Evolutionary conservation across 1,140 invertebrate genomes (phyloP), one percentile per base, ranked within the genome.

Genomic region (Tetraneura akinire): DNA sequence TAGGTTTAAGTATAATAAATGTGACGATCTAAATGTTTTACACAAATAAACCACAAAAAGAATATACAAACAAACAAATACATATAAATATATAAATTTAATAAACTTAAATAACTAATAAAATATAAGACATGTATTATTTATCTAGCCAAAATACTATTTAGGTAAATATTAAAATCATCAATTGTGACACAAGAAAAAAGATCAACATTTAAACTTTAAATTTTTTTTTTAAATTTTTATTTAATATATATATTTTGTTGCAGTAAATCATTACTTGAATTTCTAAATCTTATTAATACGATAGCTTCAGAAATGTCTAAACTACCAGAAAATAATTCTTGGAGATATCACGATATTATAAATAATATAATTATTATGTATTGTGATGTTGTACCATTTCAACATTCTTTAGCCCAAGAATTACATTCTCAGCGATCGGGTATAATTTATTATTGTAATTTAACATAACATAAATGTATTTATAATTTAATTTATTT

Each of bases 371-470:
- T 96, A 82, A 90, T 96, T 83, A 91, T 93, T 83, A 87, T 93
- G 80, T 97, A 95, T 85, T 90, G 90, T 62, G 89, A 88, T 76
- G 89, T 94, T 68, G 90, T 95, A 23, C 92, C 93, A 1, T 90
- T 91, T 80, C 89, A 92, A 84, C 94, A 96, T 86, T 90, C 91
- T 84, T 90, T 92, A 82, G 90, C 91, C 82, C 87, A 96, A 32
- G 89, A 92, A 84, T 92, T 89, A 9, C 91, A 96, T 83, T 94
- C 95, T 16, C 93, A 96, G 83, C 92, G 95, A 88, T 89, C 92
- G 83, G 92, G 92, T 93, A 86, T 87, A 16, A 37, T 21, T 4
- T 55, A n/a, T 53, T 21, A 13, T 64, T 11, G 8, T 32, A 23
- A 32, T 21, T 81, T 16, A 62, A 29, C 3, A 51, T 37, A 37